Evolutionary conservation across 1,140 invertebrate genomes (phyloP).

Genomic region (Phymorhynchus buccinoides): DNA sequence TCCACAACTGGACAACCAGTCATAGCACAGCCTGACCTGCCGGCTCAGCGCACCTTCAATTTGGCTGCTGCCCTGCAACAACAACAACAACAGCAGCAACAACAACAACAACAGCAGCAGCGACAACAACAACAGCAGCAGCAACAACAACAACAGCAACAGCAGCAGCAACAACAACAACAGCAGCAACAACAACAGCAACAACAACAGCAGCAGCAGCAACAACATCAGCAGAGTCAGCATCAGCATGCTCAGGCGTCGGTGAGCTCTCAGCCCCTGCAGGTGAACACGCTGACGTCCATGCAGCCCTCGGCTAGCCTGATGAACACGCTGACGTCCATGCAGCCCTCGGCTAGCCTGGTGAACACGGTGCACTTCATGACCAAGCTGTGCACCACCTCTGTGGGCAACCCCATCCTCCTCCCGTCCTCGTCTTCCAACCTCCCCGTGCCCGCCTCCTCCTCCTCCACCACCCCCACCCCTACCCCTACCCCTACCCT

Average conservation of each 20-base stretch:
- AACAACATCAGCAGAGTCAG: conserved; percentile 45
- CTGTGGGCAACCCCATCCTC: conserved; percentile 1
- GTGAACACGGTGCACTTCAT: conserved; percentile 47
- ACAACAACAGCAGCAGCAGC: conserved; percentile 51
- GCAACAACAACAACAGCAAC: conserved; percentile 41
- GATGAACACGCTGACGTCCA: conserved; percentile 38
- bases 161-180: conserved; percentile 36
- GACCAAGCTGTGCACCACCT: conserved; percentile 7
- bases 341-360: conserved; percentile 2
- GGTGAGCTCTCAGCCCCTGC: neutral
- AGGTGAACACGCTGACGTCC: neutral
- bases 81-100: conserved; percentile 34
- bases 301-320: conserved; percentile 1
- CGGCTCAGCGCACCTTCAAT: conserved; percentile 21
- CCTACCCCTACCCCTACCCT: conserved; percentile 11
- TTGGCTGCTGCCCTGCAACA: conserved; percentile 30
- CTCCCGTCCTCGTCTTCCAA: neutral
- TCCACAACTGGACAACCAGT: conserved; percentile 17
- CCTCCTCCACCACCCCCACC: conserved; percentile 10
- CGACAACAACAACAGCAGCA: conserved; percentile 35
- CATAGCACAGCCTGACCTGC: conserved; percentile 25
- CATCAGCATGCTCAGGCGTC: conserved; percentile 48
- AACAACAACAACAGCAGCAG: conserved; percentile 30
- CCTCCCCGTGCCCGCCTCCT: neutral
- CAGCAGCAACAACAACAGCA: conserved; percentile 51